Evolutionary conservation across 2,888 invertebrate species (phyloP).

Genomic region (Nezara viridula): DNA sequence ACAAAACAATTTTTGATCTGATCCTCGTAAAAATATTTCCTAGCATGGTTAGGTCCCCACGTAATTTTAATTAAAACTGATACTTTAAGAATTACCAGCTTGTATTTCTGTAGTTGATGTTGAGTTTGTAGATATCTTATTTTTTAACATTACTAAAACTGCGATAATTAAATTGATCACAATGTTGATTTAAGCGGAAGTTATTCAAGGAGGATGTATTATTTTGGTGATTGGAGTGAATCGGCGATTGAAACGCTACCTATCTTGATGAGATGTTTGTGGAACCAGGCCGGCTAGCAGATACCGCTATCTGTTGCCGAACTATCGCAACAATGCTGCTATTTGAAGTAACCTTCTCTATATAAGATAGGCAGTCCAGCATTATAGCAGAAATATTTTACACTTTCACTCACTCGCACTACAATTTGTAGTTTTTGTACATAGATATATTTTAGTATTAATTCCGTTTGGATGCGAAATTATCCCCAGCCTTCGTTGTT

Average conservation of each 20-base stretch:
- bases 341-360: constrained; percentile 48
- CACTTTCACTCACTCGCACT: constrained; percentile 37
- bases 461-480: constrained; percentile 17
- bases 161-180: neutral
- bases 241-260: neutral
- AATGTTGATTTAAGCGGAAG: neutral
- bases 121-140: neutral
- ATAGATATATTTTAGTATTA: constrained; percentile 34
- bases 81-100: neutral
- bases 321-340: constrained; percentile 40
- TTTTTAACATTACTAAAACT: neutral
- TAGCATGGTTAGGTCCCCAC: neutral
- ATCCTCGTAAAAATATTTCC: neutral
- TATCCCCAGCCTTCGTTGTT: neutral
- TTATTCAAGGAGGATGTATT: neutral
- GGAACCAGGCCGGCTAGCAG: neutral
- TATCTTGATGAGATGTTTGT: neutral
- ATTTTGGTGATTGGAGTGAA: neutral
- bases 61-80: neutral
- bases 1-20: no score
- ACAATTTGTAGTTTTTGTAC: constrained; percentile 21
- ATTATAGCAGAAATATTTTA: constrained; percentile 33
- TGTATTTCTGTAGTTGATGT: no score
- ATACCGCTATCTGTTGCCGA: constrained; percentile 29
- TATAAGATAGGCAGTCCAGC: constrained; percentile 41